Evolutionary conservation across 2,113 vertebrate genomes (phyloP).

Genomic region (Silurus meridionalis): DNA sequence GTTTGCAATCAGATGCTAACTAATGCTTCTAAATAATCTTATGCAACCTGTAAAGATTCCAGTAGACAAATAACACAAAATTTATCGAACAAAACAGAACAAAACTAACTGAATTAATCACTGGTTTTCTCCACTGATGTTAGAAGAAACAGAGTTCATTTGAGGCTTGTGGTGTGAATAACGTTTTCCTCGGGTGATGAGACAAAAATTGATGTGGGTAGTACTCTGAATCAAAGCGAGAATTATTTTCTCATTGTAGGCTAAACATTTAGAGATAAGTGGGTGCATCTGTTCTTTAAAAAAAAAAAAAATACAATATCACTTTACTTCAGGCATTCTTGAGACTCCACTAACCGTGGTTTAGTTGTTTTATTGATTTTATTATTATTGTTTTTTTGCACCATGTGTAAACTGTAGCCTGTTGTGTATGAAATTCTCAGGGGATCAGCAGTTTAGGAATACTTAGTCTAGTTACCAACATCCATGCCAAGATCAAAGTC

Average conservation of each 20-base stretch:
- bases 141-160: not conserved
- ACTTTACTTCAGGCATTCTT: not conserved
- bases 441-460: too few relatives aligned
- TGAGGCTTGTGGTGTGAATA: not conserved
- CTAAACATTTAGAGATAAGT: not conserved
- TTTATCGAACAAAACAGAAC: not conserved
- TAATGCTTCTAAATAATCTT: not conserved
- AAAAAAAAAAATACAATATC: not conserved
- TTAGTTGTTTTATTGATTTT: too few relatives aligned
- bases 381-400: too few relatives aligned
- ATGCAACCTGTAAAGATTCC: not conserved
- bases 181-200: not conserved
- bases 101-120: not conserved
- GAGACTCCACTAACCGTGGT: not conserved
- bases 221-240: not conserved
- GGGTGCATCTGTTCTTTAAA: not conserved
- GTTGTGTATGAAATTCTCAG: too few relatives aligned
- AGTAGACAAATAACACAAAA: not conserved
- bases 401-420: too few relatives aligned
- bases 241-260: not conserved
- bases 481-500: too few relatives aligned
- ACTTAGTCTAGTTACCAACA: too few relatives aligned
- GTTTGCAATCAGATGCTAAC: not conserved
- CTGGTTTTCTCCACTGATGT: not conserved
- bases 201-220: not conserved